A percentile compares a stretch with the other conserved stretches of the same genome.
Evolutionary conservation across 2,797 vertebrate genomes (phyloP).

Genomic region (Gadopsis bispinosus): DNA sequence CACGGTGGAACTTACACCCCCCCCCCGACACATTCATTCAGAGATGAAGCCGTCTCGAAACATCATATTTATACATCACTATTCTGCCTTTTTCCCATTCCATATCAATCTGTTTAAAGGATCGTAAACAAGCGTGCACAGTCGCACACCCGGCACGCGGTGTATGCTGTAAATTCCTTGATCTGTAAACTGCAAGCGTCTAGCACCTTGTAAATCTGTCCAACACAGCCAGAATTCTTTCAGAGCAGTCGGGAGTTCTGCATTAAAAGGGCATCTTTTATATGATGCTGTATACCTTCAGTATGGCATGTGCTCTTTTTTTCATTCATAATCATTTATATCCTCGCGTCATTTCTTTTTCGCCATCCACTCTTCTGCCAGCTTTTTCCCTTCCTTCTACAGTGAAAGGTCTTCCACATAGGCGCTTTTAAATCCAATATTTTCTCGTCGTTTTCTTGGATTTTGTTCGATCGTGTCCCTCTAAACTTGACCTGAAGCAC

Average conservation of each 20-base stretch:
- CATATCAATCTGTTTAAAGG: conserved; percentile 19
- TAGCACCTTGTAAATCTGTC: conserved; percentile 53
- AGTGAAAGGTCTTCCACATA: not conserved
- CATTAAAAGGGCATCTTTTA: conserved; percentile 13
- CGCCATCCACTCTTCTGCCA: not conserved
- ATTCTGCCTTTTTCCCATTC: not conserved
- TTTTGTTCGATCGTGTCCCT: not conserved
- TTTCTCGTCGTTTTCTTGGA: not conserved
- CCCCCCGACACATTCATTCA: conserved; percentile 54
- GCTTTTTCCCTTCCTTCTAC: not conserved
- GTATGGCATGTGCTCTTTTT: not conserved
- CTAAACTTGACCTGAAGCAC: not conserved
- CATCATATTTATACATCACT: conserved; percentile 23
- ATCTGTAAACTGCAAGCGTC: conserved; percentile 34
- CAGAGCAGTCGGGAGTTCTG: conserved; percentile 22
- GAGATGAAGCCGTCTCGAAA: conserved; percentile 19
- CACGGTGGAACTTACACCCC: conserved; percentile 59
- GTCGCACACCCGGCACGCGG: not conserved
- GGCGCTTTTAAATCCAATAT: not conserved
- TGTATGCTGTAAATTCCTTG: conserved; percentile 39
- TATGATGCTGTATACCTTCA: conserved; percentile 3
- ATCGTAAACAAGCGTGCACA: not conserved
- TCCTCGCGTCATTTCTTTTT: not conserved
- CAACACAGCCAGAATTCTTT: conserved; percentile 47
- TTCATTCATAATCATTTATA: not conserved